phyloP scores from a whole-genome alignment of 2,888 invertebrate genomes.

The Drosophila rubida region DNA sequence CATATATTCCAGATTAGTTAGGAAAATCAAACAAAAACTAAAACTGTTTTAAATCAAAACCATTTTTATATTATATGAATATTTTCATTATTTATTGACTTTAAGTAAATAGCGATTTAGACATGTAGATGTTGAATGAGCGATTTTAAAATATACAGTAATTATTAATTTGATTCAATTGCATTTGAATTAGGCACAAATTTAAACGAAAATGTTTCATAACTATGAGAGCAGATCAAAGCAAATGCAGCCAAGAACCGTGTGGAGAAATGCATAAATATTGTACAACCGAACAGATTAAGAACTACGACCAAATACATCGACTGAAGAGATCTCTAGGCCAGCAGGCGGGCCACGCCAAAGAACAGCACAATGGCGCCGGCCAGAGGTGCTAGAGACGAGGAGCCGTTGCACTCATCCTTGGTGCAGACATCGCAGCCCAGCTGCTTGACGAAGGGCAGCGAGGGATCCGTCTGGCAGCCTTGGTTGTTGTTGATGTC shows the following conservation, averaged over 20 bases:
- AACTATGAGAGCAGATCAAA: constrained; percentile 36
- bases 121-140: background rate
- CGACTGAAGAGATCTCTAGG: constrained; percentile 72
- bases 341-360: constrained; percentile 77
- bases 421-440: constrained; percentile 82
- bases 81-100: background rate
- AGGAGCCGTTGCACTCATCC: constrained; percentile 81
- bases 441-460: constrained; percentile 79
- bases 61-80: background rate
- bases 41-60: too few species aligned
- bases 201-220: constrained; percentile 42
- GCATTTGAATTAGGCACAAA: constrained; percentile 34
- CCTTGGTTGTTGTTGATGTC: constrained; percentile 71
- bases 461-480: constrained; percentile 80
- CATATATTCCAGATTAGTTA: too few species aligned
- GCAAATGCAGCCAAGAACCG: constrained; percentile 21
- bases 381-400: constrained; percentile 71
- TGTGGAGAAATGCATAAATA: constrained; percentile 31
- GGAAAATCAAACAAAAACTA: too few species aligned
- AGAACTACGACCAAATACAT: constrained; percentile 27
- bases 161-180: constrained; percentile 27
- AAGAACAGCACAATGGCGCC: constrained; percentile 75
- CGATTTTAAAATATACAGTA: constrained; percentile 25
- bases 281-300: constrained; percentile 37
- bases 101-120: background rate